Base-by-base conservation (phyloP, 2,888 invertebrate genomes). In the Oasisia sp. region DNA sequence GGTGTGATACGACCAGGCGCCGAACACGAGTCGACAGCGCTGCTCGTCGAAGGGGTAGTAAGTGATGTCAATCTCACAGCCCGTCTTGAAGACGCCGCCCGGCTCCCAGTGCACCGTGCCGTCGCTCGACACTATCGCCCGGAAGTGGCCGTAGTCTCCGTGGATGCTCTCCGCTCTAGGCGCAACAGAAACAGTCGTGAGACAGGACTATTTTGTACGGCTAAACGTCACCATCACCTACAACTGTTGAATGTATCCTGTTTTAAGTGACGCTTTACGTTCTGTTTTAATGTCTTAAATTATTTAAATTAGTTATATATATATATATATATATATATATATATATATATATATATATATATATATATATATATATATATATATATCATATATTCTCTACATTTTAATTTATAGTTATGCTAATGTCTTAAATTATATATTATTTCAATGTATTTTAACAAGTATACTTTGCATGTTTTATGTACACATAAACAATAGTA, bases 41-140 rank as follows among this genome's bases (percentile, higher is more conserved):
- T 94, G 94, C 32, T 93, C 93, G 90, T 94, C 94, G 91, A 94
- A 94, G 8, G 94, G 94, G 91, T 93, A 94, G 92, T 93, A 94
- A n/a, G 94, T 94, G 92, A 94, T 94, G 92, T 94, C 94, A n/a
- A 94, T 94, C 90, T 93, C 92, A 91, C 94, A 94, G 94, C 94
- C 94, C 5, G 94, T 94, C 92, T 93, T 94, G 92, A 94, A 94
- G 12, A 93, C 91, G 3, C 93, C 94, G 56, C 94, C 94, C 11
- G 94, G 94, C 92, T 94, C 94, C 94, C 94, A 94, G 92, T 93
- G 94, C 74, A 94, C 92, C 38, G 91, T 32, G 11, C 94, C 94
- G 19, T 92, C 89, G 56, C 89, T 90, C 27, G 93, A 92, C 11
- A 94, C 93, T 7, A 94, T 93, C 32, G 94, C 94, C 32, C 94